Percentiles rank a stretch among this genome's conserved stretches.
phyloP scores from a whole-genome alignment of 2,888 invertebrate genomes.

The Platerodrilus igneus region DNA sequence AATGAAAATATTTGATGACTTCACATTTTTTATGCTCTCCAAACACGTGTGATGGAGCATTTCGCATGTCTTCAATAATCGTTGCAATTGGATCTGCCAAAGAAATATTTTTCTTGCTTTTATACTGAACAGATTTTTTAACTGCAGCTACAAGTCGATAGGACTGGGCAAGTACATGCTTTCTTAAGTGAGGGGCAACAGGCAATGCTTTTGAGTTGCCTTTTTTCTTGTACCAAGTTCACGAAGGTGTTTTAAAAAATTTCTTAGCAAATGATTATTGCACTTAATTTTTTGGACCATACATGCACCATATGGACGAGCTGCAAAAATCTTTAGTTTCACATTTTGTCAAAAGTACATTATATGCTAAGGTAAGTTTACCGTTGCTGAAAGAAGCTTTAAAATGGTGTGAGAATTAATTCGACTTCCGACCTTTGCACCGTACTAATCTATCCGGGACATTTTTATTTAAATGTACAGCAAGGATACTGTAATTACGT shows the following conservation, averaged over 20 bases:
- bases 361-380: too few relatives aligned
- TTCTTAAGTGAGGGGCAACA: background rate
- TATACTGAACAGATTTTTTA: background rate
- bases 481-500: too few relatives aligned
- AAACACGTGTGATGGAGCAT: slow-evolving; percentile 10
- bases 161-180: background rate
- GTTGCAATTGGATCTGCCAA: background rate
- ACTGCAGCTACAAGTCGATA: background rate
- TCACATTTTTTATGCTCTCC: slow-evolving; percentile 7
- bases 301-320: background rate
- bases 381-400: too few relatives aligned
- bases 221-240: background rate
- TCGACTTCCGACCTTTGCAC: too few relatives aligned
- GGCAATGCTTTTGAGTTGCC: slow-evolving; percentile 1
- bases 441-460: too few relatives aligned
- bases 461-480: too few relatives aligned
- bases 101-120: background rate
- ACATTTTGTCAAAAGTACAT: too few relatives aligned
- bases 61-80: background rate
- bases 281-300: background rate
- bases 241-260: background rate
- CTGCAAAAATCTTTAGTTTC: background rate
- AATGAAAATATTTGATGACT: slow-evolving; percentile 1
- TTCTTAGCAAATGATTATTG: slow-evolving; percentile 3
- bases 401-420: too few relatives aligned